phyloP scores from a whole-genome alignment of 1,140 invertebrate species.

The Eciton burchellii region DNA sequence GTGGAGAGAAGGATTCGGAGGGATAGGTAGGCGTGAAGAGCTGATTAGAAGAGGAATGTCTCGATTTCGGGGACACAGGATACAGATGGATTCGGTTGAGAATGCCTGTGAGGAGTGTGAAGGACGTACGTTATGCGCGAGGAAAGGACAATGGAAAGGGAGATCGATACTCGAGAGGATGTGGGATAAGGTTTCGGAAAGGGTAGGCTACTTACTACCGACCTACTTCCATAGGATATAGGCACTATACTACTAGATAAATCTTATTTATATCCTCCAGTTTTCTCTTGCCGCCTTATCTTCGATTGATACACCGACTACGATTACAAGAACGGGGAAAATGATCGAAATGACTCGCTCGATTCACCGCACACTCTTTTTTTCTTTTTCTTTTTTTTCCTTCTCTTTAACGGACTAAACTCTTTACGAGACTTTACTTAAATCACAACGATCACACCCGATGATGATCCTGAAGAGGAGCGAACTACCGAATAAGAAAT shows the following conservation, averaged over 20 bases:
- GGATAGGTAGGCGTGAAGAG: background rate
- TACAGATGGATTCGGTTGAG: background rate
- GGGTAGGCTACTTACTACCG: conserved; percentile 24
- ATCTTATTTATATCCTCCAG: conserved; percentile 53
- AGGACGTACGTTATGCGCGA: background rate
- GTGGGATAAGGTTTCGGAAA: conserved; percentile 20
- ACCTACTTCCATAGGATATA: conserved; percentile 59
- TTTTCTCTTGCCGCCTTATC: conserved; percentile 30
- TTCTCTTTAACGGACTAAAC: background rate
- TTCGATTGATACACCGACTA: conserved; percentile 43
- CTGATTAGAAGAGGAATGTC: conserved; percentile 27
- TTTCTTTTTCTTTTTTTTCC: too few relatives aligned
- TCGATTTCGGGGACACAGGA: background rate
- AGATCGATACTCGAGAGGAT: background rate
- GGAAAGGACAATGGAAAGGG: background rate
- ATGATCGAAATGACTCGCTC: conserved; percentile 43
- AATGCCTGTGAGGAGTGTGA: conserved; percentile 6
- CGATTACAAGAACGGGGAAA: conserved; percentile 45
- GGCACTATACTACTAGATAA: conserved; percentile 67
- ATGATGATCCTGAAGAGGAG: conserved; percentile 9
- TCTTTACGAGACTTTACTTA: too few relatives aligned
- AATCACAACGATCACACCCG: background rate
- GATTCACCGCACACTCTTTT: conserved; percentile 35
- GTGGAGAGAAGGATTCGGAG: background rate
- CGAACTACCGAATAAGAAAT: too few relatives aligned